Evolutionary conservation across 2,797 vertebrate species (phyloP).

Genomic region (Enteromius trimaculatus): DNA sequence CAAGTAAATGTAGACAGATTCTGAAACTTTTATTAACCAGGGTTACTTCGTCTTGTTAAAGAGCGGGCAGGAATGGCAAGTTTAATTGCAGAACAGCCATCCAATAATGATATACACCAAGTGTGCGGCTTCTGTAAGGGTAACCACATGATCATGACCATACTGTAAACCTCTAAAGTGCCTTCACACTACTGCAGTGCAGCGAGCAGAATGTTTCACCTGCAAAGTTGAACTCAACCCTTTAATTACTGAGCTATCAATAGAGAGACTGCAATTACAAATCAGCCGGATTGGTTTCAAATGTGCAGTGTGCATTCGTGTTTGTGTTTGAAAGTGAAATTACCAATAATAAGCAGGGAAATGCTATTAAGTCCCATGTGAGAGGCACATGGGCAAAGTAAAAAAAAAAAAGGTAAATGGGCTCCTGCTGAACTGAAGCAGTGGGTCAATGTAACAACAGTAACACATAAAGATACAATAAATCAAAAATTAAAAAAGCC

Average conservation of each 20-base stretch:
- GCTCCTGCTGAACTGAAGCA: constrained; percentile 44
- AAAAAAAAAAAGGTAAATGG: constrained; percentile 8
- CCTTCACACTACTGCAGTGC: constrained; percentile 38
- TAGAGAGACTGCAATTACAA: constrained; percentile 40
- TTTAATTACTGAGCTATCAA: constrained; percentile 50
- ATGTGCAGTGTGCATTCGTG: constrained; percentile 15
- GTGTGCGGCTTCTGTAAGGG: constrained; percentile 39
- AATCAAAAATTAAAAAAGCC: constrained; percentile 47
- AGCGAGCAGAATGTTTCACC: constrained; percentile 41
- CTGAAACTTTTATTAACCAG: constrained; percentile 41
- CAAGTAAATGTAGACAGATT: constrained; percentile 38
- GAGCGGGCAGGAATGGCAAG: constrained; percentile 13
- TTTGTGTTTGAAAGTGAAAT: constrained; percentile 58
- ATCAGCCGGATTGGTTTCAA: constrained; percentile 26
- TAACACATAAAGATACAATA: constrained; percentile 16
- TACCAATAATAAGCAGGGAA: constrained; percentile 58
- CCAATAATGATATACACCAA: constrained; percentile 40
- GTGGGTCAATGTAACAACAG: constrained; percentile 18
- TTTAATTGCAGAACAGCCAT: constrained; percentile 42
- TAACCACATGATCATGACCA: constrained; percentile 42
- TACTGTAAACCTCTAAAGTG: constrained; percentile 25
- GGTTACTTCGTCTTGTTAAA: constrained; percentile 35
- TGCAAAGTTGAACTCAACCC: constrained; percentile 33
- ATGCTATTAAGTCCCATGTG: constrained; percentile 43
- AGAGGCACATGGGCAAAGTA: constrained; percentile 54